phyloP scores from a whole-genome alignment of 2,797 vertebrate species.

The Fistularia tabacaria region DNA sequence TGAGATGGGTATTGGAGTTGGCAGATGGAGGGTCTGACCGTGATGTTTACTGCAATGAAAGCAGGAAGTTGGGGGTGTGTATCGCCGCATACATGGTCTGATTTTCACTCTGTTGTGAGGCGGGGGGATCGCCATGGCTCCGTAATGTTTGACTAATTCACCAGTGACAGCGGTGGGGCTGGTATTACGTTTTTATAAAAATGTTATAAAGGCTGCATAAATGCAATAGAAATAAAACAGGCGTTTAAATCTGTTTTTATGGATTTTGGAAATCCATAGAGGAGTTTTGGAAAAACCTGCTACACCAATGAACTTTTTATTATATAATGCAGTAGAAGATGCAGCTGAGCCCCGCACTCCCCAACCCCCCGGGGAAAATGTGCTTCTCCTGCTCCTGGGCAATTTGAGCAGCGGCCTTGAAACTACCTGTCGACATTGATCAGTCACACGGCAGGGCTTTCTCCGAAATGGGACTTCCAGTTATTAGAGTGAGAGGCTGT shows the following conservation, averaged over 20 bases:
- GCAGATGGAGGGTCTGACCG: slow-evolving; percentile 30
- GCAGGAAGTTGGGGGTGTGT: too few species aligned
- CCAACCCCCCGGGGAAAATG: slow-evolving; percentile 38
- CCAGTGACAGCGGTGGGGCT: too few species aligned
- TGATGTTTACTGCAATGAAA: too few species aligned
- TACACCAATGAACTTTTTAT: slow-evolving; percentile 55
- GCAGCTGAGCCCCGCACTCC: slow-evolving; percentile 52
- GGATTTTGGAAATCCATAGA: too few species aligned
- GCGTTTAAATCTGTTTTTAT: too few species aligned
- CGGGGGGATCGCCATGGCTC: too few species aligned
- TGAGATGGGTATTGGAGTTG: slow-evolving; percentile 69
- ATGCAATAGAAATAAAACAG: too few species aligned
- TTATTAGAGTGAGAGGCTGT: slow-evolving; percentile 77
- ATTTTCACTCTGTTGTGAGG: too few species aligned
- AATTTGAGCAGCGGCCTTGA: slow-evolving; percentile 70
- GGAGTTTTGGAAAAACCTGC: slow-evolving; percentile 19
- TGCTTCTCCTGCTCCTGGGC: slow-evolving; percentile 51
- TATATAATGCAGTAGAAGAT: slow-evolving; percentile 50
- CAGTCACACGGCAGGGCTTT: slow-evolving; percentile 63
- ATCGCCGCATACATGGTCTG: too few species aligned
- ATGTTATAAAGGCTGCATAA: too few species aligned
- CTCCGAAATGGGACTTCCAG: slow-evolving; percentile 69
- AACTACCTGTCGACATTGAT: slow-evolving; percentile 79
- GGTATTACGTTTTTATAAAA: too few species aligned
- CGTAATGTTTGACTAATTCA: too few species aligned